A percentile compares a stretch with the other conserved stretches of the same genome.
Conservation (phyloP, 2,797 vertebrate genomes). For the Holocentrus rufus region DNA sequence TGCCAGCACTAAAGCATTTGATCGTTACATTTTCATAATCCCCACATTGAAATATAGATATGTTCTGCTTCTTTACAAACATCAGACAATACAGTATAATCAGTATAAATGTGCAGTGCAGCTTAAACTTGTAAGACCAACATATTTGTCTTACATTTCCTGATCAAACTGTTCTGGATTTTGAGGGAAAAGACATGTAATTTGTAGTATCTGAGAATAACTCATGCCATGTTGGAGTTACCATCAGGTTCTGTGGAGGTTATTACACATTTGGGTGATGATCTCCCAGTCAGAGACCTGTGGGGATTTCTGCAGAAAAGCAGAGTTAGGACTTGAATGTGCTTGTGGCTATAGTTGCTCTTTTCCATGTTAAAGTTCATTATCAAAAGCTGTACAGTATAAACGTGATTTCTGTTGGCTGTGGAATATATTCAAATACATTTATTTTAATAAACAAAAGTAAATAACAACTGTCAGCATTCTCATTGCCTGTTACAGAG, state of each 20-base stretch:
- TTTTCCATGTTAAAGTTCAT: constrained; percentile 9
- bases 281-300: neutral
- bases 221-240: too few species aligned
- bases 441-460: constrained; percentile 56
- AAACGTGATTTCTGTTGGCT: constrained; percentile 13
- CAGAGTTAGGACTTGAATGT: constrained; percentile 1
- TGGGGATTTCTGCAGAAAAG: too few species aligned
- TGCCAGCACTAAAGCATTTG: too few species aligned
- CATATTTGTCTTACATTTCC: too few species aligned
- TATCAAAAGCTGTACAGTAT: neutral
- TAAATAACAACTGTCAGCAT: neutral
- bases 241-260: neutral
- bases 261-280: constrained; percentile 8
- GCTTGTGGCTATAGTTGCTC: constrained; percentile 2
- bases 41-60: too few species aligned
- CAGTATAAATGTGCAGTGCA: too few species aligned
- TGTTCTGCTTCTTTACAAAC: too few species aligned
- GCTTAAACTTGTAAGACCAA: too few species aligned
- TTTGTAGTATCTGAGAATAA: neutral
- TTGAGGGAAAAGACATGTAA: neutral
- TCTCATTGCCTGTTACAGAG: neutral
- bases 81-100: too few species aligned
- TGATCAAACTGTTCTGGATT: too few species aligned
- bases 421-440: constrained; percentile 12
- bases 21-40: too few species aligned